Evolutionary conservation across 2,888 invertebrate species (phyloP).

Genomic region (Amphiduros pacificus): DNA sequence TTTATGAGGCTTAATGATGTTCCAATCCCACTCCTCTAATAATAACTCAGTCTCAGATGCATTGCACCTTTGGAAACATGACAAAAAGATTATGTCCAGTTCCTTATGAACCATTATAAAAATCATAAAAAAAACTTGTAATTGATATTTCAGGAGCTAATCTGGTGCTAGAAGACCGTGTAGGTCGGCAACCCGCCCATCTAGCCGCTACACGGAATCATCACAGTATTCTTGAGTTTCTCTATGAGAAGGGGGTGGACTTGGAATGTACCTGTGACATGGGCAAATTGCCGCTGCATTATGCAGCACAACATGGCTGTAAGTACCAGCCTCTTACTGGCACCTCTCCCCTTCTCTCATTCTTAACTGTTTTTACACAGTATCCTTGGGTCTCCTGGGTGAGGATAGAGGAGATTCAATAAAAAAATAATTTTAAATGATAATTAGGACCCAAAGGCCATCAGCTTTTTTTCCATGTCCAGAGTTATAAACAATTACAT

Average conservation of each 20-base stretch:
- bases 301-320: constrained; percentile 56
- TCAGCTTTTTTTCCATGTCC: too few species aligned
- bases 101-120: neutral
- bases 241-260: constrained; percentile 52
- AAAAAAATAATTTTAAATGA: too few species aligned
- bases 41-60: too few species aligned
- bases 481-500: too few species aligned
- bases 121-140: neutral
- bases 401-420: too few species aligned
- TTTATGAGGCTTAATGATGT: too few species aligned
- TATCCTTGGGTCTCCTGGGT: too few species aligned
- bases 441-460: too few species aligned
- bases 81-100: too few species aligned
- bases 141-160: constrained; percentile 40
- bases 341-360: neutral
- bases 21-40: too few species aligned
- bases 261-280: constrained; percentile 46
- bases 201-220: constrained; percentile 55
- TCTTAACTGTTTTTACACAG: too few species aligned
- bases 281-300: constrained; percentile 55
- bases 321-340: constrained; percentile 8
- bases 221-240: constrained; percentile 42
- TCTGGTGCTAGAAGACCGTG: constrained; percentile 43
- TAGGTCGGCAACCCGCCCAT: constrained; percentile 51
- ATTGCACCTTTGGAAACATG: too few species aligned